Conservation (phyloP, 2,797 vertebrate genomes). For the Prunella strophiata region DNA sequence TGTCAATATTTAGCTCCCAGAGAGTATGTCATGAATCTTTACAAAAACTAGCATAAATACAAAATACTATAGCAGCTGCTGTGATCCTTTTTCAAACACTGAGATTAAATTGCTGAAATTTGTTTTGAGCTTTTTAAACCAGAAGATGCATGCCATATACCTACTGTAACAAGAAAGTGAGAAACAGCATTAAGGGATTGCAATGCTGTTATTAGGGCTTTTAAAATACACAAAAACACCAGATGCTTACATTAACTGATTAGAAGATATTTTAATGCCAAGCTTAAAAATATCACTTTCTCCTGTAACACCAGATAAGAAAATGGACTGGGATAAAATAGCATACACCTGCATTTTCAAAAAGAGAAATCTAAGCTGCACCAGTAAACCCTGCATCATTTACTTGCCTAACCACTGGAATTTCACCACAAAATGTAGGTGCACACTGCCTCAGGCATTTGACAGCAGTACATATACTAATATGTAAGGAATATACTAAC, state of each 20-base stretch:
- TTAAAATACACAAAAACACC: conserved; percentile 61
- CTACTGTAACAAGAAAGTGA: conserved; percentile 53
- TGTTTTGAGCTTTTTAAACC: conserved; percentile 66
- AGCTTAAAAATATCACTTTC: conserved; percentile 45
- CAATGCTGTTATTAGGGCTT: conserved; percentile 56
- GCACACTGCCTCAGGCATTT: background rate
- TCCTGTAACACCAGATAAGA: conserved; percentile 12
- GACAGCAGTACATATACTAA: background rate
- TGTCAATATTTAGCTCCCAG: conserved; percentile 79
- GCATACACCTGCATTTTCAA: background rate
- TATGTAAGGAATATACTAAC: background rate
- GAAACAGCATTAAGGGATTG: conserved; percentile 54
- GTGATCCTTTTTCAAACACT: conserved; percentile 79
- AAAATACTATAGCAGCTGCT: conserved; percentile 73
- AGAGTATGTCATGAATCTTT: conserved; percentile 66
- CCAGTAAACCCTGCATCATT: background rate
- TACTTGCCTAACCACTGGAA: background rate
- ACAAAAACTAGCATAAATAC: conserved; percentile 75
- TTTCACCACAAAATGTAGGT: background rate
- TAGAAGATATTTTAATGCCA: conserved; percentile 53
- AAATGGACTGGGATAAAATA: background rate
- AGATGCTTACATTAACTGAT: conserved; percentile 59
- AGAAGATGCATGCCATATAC: conserved; percentile 49
- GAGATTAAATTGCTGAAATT: conserved; percentile 77
- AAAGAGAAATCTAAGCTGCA: background rate